Evolutionary conservation across 2,797 vertebrate genomes (phyloP), one percentile per base, ranked within the genome.

Genomic region (Poeciliopsis presidionis): DNA sequence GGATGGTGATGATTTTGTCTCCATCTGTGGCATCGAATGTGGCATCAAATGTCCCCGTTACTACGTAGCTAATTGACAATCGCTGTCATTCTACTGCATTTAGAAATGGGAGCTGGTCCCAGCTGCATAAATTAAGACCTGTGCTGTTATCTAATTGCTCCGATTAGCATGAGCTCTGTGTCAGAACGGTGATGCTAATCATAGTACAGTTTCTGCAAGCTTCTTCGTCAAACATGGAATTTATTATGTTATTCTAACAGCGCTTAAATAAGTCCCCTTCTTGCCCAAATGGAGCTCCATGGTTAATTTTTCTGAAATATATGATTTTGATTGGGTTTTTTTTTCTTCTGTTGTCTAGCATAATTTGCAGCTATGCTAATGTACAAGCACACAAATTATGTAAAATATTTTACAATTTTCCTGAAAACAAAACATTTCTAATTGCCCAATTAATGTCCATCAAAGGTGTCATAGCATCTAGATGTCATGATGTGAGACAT

Each of bases 101-200:
- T 91, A 77, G 80, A 90, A 92, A 86, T 84, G 85, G 87, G 79
- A 78, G 81, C 87, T 81, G 89, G 91, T 84, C 88, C 81, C 85
- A 70, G 84, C 81, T 63, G 90, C 90, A 92, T 94, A 91, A 93
- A 95, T 95, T 94, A 93, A 92, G 86, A 89, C 18, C 81, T 71
- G 73, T 86, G 90, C 85, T 73, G 89, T 90, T 90, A 91, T 74
- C 89, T 93, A 94, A 94, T 94, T 93, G 91, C 81, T 80, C 88
- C 86, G 88, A 94, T 95, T 94, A 93, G 86, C 87, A 89, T 88
- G 84, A 89, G 91, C 83, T 88, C 79, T 79, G 87, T 79, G 82
- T 80, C 78, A 81, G 77, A 86, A 79, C 83, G 47, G 75, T 74
- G 78, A 81, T 53, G 61, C 85, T 91, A 92, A 93, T 91, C 86